Percentiles rank a stretch among this genome's conserved stretches.
Conservation (phyloP, 2,888 invertebrate species). For the Poecilus cupreus region DNA sequence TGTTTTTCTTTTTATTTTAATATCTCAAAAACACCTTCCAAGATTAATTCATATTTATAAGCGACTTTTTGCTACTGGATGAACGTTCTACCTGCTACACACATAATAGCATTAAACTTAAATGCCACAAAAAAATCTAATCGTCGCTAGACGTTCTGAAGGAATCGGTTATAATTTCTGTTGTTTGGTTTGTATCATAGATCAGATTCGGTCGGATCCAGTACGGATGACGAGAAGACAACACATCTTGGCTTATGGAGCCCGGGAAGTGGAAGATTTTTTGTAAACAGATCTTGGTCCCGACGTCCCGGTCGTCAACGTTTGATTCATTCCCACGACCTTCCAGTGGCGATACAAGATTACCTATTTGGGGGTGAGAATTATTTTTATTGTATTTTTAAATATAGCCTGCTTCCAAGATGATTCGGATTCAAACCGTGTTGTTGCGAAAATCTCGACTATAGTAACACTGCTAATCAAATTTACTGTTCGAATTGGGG, state of each 20-base stretch:
- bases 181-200: constrained; percentile 17
- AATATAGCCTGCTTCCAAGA: too few species aligned
- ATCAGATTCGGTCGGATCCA: not conserved
- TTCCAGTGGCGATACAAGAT: not conserved
- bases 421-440: too few species aligned
- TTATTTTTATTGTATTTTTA: too few species aligned
- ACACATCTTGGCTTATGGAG: constrained; percentile 16
- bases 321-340: constrained; percentile 22
- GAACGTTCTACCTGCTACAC: not conserved
- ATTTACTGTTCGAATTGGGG: too few species aligned
- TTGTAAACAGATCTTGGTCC: constrained; percentile 24
- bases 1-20: constrained; percentile 7
- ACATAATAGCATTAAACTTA: constrained; percentile 23
- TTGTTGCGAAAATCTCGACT: too few species aligned
- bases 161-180: constrained; percentile 21
- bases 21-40: not conserved
- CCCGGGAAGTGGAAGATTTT: constrained; percentile 18
- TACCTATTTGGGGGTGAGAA: not conserved
- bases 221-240: not conserved
- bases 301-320: constrained; percentile 10
- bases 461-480: too few species aligned
- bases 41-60: constrained; percentile 23
- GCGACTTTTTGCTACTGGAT: constrained; percentile 22
- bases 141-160: not conserved
- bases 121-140: constrained; percentile 18